These are phyloP conservation scores for Meloidogyne chitwoodi DNA, from an alignment of 1,140 invertebrate species.

Conservation along the genomic window DNA sequence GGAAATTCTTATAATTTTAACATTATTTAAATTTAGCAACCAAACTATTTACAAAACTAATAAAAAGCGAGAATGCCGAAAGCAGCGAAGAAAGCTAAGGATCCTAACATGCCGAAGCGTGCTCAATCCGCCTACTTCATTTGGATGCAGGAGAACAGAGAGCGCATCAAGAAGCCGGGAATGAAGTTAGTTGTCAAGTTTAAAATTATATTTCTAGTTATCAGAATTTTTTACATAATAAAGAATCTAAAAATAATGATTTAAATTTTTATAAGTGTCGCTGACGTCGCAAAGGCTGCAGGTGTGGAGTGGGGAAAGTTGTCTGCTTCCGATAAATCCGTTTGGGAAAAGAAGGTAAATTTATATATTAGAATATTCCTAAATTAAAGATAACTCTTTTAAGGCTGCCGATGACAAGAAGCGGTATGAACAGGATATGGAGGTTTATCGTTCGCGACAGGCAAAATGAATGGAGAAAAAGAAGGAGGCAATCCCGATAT, in stretches of 20 bases:
- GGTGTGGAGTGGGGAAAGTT: slow-evolving; percentile 14
- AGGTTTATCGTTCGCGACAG: background rate
- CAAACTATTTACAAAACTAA: background rate
- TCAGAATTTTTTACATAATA: too few species aligned
- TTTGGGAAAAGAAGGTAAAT: slow-evolving; percentile 17
- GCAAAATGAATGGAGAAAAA: background rate
- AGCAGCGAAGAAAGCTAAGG: slow-evolving; percentile 72
- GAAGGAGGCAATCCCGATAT: background rate
- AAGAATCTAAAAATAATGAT: too few species aligned
- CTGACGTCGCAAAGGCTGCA: slow-evolving; percentile 20
- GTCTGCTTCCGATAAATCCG: background rate
- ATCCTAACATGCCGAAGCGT: slow-evolving; percentile 81
- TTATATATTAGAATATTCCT: background rate
- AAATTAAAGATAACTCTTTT: background rate
- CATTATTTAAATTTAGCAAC: too few species aligned
- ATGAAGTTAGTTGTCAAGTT: background rate
- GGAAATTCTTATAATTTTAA: too few species aligned
- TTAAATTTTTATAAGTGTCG: slow-evolving; percentile 8
- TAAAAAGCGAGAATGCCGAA: slow-evolving; percentile 15
- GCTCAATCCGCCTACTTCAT: slow-evolving; percentile 68
- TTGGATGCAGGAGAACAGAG: slow-evolving; percentile 14
- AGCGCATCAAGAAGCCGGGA: slow-evolving; percentile 18
- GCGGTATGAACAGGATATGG: slow-evolving; percentile 3
- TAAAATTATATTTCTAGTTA: background rate
- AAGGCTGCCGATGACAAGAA: slow-evolving; percentile 18